Percentiles rank a stretch among this genome's conserved stretches.
These are phyloP conservation scores for Schizothorax lantsangensis DNA, from an alignment of 2,797 vertebrate genomes.

Conservation along the genomic window DNA sequence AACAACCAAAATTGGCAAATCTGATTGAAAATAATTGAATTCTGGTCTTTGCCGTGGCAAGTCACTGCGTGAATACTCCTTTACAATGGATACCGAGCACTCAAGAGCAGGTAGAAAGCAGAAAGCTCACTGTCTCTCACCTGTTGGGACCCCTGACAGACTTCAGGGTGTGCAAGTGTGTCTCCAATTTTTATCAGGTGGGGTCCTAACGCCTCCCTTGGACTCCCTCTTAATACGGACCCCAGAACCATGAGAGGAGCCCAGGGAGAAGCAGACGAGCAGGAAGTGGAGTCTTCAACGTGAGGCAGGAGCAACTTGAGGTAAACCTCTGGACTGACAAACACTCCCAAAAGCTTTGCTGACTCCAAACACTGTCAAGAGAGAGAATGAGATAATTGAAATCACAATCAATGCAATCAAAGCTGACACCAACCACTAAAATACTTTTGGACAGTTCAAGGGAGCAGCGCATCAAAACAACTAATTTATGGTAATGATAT, in stretches of 20 bases:
- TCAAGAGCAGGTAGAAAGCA: background rate
- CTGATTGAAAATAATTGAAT: background rate
- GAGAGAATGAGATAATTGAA: background rate
- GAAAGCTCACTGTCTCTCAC: constrained; percentile 73
- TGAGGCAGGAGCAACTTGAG: constrained; percentile 84
- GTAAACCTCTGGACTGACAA: constrained; percentile 87
- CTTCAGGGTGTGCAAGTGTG: constrained; percentile 74
- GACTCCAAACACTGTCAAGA: constrained; percentile 81
- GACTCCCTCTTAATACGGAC: constrained; percentile 83
- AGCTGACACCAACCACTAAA: background rate
- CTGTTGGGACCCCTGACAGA: constrained; percentile 86
- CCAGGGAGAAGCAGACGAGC: constrained; percentile 76
- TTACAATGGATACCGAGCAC: no score
- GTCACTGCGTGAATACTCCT: background rate
- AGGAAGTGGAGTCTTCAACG: constrained; percentile 74
- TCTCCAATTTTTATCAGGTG: constrained; percentile 79
- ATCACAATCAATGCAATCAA: background rate
- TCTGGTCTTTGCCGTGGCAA: background rate
- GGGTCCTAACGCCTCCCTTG: constrained; percentile 77
- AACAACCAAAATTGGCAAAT: background rate
- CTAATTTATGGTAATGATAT: background rate
- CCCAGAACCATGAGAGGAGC: constrained; percentile 85
- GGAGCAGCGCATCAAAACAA: background rate
- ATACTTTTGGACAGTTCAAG: background rate
- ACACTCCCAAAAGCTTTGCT: constrained; percentile 86